Evolutionary conservation across 2,888 invertebrate genomes (phyloP).

Genomic region (Habrosyne pyritoides): DNA sequence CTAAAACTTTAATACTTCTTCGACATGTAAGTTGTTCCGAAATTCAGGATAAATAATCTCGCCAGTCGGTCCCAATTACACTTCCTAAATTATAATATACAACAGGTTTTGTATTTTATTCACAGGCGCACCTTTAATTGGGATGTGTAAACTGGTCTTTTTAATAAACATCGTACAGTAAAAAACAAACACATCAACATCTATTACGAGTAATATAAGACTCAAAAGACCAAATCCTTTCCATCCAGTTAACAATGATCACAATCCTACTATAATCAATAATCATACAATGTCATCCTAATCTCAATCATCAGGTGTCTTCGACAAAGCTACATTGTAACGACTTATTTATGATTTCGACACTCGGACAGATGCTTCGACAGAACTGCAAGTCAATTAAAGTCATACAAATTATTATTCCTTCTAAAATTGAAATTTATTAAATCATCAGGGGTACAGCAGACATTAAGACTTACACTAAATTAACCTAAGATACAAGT

Average conservation of each 20-base stretch:
- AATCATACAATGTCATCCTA: neutral
- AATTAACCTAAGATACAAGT: constrained; percentile 63
- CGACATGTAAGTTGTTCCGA: too few species aligned
- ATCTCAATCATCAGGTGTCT: neutral
- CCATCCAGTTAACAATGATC: neutral
- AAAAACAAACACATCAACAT: neutral
- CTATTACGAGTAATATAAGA: neutral
- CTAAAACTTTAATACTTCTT: too few species aligned
- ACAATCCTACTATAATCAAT: neutral
- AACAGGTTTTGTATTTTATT: too few species aligned
- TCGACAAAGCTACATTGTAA: neutral
- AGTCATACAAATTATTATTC: constrained; percentile 18
- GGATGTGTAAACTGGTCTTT: neutral
- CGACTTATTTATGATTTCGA: neutral
- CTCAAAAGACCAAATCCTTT: neutral
- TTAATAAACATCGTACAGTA: neutral
- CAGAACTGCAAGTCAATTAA: neutral
- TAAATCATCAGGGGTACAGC: constrained; percentile 57
- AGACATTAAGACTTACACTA: constrained; percentile 66
- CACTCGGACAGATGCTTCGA: neutral
- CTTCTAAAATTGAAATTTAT: constrained; percentile 52
- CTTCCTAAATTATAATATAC: too few species aligned
- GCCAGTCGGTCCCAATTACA: too few species aligned
- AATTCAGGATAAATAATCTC: too few species aligned
- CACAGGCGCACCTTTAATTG: too few species aligned